Evolutionary conservation across 1,140 invertebrate species (phyloP).

Genomic region (Lethocerus indicus): DNA sequence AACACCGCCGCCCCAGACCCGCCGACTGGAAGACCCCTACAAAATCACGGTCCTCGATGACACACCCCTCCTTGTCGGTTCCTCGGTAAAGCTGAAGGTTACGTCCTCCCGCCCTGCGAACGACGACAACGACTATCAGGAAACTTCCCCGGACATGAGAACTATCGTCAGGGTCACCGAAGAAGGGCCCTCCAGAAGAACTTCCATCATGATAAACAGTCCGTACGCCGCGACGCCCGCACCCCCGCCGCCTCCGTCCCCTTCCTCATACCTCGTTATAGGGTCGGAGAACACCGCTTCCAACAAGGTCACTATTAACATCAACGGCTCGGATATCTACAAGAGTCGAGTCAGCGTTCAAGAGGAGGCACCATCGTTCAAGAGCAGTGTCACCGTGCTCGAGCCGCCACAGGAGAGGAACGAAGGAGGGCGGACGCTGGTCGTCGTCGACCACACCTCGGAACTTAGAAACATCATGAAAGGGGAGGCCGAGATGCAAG

Average conservation of each 20-base stretch:
- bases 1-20: background rate
- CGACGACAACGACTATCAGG: background rate
- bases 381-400: conserved; percentile 26
- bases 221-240: conserved; percentile 2
- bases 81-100: conserved; percentile 6
- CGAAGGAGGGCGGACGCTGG: conserved; percentile 21
- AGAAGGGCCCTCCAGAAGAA: conserved; percentile 3
- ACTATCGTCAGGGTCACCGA: conserved; percentile 12
- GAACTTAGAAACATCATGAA: conserved; percentile 5
- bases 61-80: background rate
- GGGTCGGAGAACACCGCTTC: no score
- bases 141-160: background rate
- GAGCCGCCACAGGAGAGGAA: no score
- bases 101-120: background rate
- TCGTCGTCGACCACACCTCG: conserved; percentile 7
- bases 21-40: no score
- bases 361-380: conserved; percentile 11
- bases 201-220: conserved; percentile 14
- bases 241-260: background rate
- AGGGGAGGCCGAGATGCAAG: conserved; percentile 15
- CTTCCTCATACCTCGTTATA: no score
- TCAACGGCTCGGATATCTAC: conserved; percentile 15
- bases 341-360: conserved; percentile 16
- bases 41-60: no score
- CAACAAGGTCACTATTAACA: conserved; percentile 22